Evolutionary conservation across 2,888 invertebrate genomes (phyloP).

Genomic region (Nomada flava): DNA sequence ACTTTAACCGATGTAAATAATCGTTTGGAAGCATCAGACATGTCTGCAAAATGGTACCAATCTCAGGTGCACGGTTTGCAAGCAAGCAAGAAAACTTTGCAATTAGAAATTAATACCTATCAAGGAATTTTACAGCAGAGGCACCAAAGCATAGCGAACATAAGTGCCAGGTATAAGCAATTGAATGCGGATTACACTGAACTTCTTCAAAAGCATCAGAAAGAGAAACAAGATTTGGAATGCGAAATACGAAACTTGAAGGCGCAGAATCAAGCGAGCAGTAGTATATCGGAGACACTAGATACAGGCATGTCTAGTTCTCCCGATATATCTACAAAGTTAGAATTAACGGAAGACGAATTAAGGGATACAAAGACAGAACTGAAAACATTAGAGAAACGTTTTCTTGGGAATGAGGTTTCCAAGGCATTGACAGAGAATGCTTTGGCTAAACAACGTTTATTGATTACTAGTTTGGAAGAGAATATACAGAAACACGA

Average conservation of each 20-base stretch:
- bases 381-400: conserved; percentile 69
- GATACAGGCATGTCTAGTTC: conserved; percentile 6
- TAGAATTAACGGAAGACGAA: conserved; percentile 73
- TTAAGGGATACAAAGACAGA: conserved; percentile 63
- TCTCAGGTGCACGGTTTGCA: conserved; percentile 74
- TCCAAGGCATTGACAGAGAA: conserved; percentile 69
- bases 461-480: conserved; percentile 71
- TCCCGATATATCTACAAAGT: conserved; percentile 61
- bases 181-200: conserved; percentile 68
- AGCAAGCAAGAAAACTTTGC: conserved; percentile 73
- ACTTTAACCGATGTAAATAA: conserved; percentile 69
- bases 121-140: conserved; percentile 73
- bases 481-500: conserved; percentile 69
- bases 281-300: conserved; percentile 1
- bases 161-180: conserved; percentile 72
- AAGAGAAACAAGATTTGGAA: conserved; percentile 67
- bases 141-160: conserved; percentile 68
- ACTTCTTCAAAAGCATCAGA: conserved; percentile 66
- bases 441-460: conserved; percentile 64
- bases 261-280: conserved; percentile 30
- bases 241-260: conserved; percentile 59
- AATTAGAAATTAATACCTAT: conserved; percentile 75
- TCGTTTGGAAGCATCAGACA: conserved; percentile 67
- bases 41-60: conserved; percentile 77
- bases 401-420: conserved; percentile 66